phyloP scores from a whole-genome alignment of 1,140 invertebrate species.

The Thalassaphorura encarpata region DNA sequence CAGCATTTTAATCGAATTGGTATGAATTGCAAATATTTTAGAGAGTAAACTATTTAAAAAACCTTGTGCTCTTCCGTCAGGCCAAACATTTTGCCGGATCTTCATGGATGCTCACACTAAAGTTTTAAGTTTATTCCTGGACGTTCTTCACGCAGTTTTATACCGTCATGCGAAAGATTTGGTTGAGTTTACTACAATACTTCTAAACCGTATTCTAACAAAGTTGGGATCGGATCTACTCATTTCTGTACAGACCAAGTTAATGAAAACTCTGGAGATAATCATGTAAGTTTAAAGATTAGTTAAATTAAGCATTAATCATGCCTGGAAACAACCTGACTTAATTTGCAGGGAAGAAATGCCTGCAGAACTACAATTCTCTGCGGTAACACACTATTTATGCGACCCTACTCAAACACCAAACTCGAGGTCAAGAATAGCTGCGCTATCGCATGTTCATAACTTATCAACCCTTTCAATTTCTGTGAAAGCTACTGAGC shows the following conservation, averaged over 20 bases:
- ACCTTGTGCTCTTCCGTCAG: constrained; percentile 8
- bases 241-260: constrained; percentile 30
- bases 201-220: constrained; percentile 30
- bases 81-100: constrained; percentile 33
- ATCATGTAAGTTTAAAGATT: constrained; percentile 26
- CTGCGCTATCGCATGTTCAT: constrained; percentile 27
- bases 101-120: constrained; percentile 34
- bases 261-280: constrained; percentile 32
- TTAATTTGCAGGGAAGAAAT: constrained; percentile 28
- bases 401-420: constrained; percentile 32
- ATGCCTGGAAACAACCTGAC: background rate
- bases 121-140: constrained; percentile 31
- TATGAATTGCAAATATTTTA: constrained; percentile 5
- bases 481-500: constrained; percentile 28
- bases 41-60: background rate
- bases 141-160: constrained; percentile 31
- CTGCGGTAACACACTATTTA: constrained; percentile 30
- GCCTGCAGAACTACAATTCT: constrained; percentile 31
- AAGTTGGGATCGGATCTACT: constrained; percentile 31
- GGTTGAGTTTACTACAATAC: constrained; percentile 31
- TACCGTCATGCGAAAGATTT: constrained; percentile 30
- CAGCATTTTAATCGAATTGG: constrained; percentile 31
- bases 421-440: constrained; percentile 25
- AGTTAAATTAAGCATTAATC: background rate
- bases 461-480: constrained; percentile 27